These are phyloP conservation scores for Neoitamus cyanurus DNA, from an alignment of 2,888 invertebrate genomes.

Conservation along the genomic window DNA sequence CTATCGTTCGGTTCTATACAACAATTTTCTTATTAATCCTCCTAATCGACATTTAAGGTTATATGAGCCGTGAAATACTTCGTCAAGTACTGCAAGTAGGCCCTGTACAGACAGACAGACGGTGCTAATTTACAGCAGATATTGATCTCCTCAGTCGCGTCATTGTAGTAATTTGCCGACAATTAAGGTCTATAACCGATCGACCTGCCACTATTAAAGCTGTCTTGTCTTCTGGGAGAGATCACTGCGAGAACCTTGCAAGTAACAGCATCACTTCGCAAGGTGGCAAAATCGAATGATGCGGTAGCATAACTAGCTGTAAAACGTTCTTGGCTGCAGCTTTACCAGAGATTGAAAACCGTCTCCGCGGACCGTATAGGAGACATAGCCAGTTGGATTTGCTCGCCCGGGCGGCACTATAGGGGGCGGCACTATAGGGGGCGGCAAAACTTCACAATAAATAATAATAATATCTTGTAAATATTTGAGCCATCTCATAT, in stretches of 20 bases:
- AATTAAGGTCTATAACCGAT: slow-evolving; percentile 22
- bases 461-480: too few species aligned
- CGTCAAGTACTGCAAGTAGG: neutral
- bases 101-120: neutral
- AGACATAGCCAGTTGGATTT: slow-evolving; percentile 14
- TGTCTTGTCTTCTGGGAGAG: neutral
- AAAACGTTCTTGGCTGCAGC: neutral
- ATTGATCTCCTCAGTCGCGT: neutral
- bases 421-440: too few species aligned
- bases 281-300: neutral
- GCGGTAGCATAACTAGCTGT: neutral
- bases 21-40: neutral
- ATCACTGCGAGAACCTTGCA: neutral
- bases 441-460: too few species aligned
- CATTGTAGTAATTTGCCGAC: slow-evolving; percentile 23
- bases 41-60: neutral
- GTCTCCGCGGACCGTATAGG: neutral
- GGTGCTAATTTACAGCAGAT: neutral
- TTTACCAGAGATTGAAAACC: slow-evolving; percentile 4
- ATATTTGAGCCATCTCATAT: too few species aligned
- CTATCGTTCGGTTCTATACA: neutral
- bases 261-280: neutral
- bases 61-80: neutral
- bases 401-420: too few species aligned
- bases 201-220: neutral